Conservation (phyloP, 2,797 vertebrate genomes). For the Enteromius fasciolatus region DNA sequence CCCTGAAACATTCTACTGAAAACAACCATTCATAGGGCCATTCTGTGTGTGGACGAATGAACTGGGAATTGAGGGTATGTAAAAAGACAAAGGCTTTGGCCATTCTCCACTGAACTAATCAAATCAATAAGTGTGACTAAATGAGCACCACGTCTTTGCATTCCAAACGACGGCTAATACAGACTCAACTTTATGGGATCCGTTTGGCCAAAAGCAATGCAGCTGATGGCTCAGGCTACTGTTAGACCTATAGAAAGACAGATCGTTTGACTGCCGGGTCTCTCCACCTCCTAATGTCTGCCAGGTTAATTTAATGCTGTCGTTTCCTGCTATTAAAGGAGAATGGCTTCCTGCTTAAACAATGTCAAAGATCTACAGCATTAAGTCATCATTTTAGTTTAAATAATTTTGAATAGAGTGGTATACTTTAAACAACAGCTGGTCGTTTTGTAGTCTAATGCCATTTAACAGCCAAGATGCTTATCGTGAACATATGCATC, state of each 20-base stretch:
- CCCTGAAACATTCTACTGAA: not conserved
- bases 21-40: not conserved
- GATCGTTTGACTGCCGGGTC: conserved; percentile 10
- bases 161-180: conserved; percentile 29
- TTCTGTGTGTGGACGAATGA: conserved; percentile 22
- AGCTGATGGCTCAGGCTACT: conserved; percentile 21
- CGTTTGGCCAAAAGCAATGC: conserved; percentile 11
- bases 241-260: conserved; percentile 30
- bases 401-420: not conserved
- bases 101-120: conserved; percentile 32
- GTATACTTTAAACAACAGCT: not conserved
- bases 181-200: conserved; percentile 44
- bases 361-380: not conserved
- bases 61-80: conserved; percentile 17
- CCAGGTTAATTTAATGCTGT: conserved; percentile 65
- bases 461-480: not conserved
- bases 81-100: conserved; percentile 26
- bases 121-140: conserved; percentile 38
- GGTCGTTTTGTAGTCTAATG: not conserved
- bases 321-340: not conserved
- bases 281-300: conserved; percentile 66
- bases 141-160: conserved; percentile 23
- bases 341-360: conserved; percentile 52
- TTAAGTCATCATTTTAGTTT: not conserved
- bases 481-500: not conserved